Base-by-base conservation (phyloP, 92 coral and sea anemone genomes). In the Chrysogorgia sp. region DNA sequence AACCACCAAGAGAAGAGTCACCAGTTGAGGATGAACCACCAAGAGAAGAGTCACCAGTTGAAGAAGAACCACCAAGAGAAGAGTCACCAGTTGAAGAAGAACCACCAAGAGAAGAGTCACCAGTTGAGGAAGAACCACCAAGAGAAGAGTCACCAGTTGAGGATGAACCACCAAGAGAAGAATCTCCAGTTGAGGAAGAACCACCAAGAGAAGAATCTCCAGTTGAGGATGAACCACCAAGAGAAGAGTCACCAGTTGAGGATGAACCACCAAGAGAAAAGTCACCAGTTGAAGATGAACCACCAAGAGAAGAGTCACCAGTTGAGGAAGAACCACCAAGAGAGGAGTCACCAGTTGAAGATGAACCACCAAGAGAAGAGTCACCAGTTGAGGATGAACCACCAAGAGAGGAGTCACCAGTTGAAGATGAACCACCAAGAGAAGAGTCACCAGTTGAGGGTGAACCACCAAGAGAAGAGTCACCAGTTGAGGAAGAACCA, bases 1-100 rank as follows among this genome's bases (percentile, higher is more conserved):
- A 43, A 17, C 41, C 30, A 30, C 72, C 6, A 5, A 3, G 23
- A 24, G 58, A 45, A 34, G 35, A 41, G 10, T 14, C 59, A 2
- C 14, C 23, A 33, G 58, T 43, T 41, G 75, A 68, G 45, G 75
- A 65, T 4, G 50, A 17, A 32, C 52, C 53, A 37, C 41, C 13
- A 35, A 24, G 7, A 17, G 45, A 43, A 43, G 58, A 41, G 10
- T 14, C 59, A 2, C 14, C 23, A 33, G 58, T 43, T 41, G 75
- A 68, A 68, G 75, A 65, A 17, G 50, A 17, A 32, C 52, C 53
- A 37, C 41, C 13, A 35, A 24, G 7, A 17, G 45, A 65, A 34
- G 23, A 15, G 7, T 15, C 22, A 0, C 52, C 53, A 34, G 7
- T 34, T 19, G 50, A 34, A 19, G 52, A 65, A n/a, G 31, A 65